phyloP scores from a whole-genome alignment of 2,113 vertebrate genomes.

The Pristiophorus japonicus region DNA sequence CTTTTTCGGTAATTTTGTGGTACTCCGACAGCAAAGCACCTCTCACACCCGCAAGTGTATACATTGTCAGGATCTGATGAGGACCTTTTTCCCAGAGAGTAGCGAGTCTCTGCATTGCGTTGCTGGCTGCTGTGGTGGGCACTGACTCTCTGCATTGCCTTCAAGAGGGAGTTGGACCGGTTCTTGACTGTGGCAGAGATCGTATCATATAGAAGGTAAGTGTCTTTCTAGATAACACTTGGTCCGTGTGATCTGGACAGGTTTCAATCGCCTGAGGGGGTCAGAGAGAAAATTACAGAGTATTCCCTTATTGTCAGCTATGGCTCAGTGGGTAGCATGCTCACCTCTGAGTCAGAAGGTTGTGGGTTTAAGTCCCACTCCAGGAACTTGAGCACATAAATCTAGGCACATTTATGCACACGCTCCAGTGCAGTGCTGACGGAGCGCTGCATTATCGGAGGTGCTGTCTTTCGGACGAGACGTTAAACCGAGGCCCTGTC shows the following conservation, averaged over 20 bases:
- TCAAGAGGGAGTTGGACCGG: background rate
- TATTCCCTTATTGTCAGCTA: too few species aligned
- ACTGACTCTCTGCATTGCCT: background rate
- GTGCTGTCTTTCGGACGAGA: too few species aligned
- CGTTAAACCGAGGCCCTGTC: too few species aligned
- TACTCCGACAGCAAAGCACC: background rate
- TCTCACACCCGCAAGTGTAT: background rate
- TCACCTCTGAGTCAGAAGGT: too few species aligned
- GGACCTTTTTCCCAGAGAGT: background rate
- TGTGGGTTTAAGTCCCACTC: too few species aligned
- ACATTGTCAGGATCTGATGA: too few species aligned
- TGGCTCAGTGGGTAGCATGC: too few species aligned
- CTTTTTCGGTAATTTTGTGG: background rate
- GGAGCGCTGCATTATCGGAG: too few species aligned
- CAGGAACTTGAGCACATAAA: too few species aligned
- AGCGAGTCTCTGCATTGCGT: background rate
- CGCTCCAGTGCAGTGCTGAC: too few species aligned
- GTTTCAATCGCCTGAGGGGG: background rate
- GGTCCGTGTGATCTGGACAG: background rate
- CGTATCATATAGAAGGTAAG: background rate
- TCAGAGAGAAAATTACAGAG: background rate
- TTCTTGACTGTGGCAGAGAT: background rate
- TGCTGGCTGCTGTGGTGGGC: background rate
- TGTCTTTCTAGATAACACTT: background rate
- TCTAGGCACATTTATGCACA: too few species aligned